Conservation (phyloP, 2,888 invertebrate genomes). For the Argynnis bischoffii region DNA sequence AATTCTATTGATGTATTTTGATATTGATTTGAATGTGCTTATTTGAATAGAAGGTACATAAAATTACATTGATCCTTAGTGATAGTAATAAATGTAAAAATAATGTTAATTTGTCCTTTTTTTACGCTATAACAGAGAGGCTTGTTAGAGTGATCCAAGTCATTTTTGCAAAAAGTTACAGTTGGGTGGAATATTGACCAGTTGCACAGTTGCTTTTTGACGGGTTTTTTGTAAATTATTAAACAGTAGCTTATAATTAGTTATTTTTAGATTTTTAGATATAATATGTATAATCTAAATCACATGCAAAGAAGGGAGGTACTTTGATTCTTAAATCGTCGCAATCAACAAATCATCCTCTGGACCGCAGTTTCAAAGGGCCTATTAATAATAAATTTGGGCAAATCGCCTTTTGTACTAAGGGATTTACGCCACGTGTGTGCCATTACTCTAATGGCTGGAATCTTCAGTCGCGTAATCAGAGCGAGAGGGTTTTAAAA, state of each 20-base stretch:
- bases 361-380: conserved; percentile 66
- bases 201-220: too few species aligned
- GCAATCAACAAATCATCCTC: conserved; percentile 70
- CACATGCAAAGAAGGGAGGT: conserved; percentile 6
- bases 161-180: too few species aligned
- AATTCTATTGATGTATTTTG: background rate
- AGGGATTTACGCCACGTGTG: conserved; percentile 80
- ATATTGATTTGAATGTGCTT: background rate
- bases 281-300: background rate
- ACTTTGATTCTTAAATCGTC: conserved; percentile 51
- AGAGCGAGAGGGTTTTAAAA: conserved; percentile 31
- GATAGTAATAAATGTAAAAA: too few species aligned
- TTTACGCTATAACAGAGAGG: too few species aligned
- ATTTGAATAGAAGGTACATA: background rate
- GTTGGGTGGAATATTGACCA: too few species aligned
- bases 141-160: too few species aligned
- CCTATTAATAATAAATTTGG: conserved; percentile 79
- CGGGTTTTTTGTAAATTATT: too few species aligned
- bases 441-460: conserved; percentile 76
- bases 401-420: conserved; percentile 77
- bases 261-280: background rate
- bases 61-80: too few species aligned
- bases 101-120: too few species aligned
- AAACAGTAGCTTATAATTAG: too few species aligned
- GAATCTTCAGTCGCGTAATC: conserved; percentile 57